Base-by-base conservation (phyloP, 1,140 invertebrate genomes). In the Diachasma alloeum region DNA sequence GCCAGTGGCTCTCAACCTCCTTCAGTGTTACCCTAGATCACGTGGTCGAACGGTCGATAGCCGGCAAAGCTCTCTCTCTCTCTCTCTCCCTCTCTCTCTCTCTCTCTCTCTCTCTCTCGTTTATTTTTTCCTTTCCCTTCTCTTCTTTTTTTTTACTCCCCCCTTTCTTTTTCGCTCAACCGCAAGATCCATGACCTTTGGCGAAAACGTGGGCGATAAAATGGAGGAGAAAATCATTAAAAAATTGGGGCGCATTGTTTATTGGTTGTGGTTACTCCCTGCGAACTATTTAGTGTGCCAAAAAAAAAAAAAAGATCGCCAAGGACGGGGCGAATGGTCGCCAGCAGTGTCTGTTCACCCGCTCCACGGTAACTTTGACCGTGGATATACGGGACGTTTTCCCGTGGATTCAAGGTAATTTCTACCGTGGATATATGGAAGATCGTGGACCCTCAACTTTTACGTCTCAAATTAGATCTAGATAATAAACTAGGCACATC, bases 1-100 rank as follows among this genome's bases (percentile, higher is more conserved):
- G 31, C 26, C 82, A 86, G 83, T 79, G 83, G 36, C 67, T 83
- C 83, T 85, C 84, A 85, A 79, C 75, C 48, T 26, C 36, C 17
- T 0, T 22, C 63, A 68, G 73, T 59, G 17, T 13, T 63, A 44
- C n/a, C 26, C 17, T 15, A 19, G 70, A 67, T 75, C 73, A 75
- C 75, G 75, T 76, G 75, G 75, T 67, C 15, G 73, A 22, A 22
- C 36, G 75, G 75, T 76, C 75, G 67, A 76, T 76, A 76, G 70
- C 75, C 75, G 75, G 46, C 72, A 31, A 74, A 2, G 2, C 2
- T 2, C 31, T 31, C 31, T 31, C 6, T 31, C 31, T 31, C 31
- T 31, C 31, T 31, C 31, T 31, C 6, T 31, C 31, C 6, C 2
- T 2, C 31, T 31, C 31, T 31, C 6, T 31, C 31, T 31, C 31